These are phyloP conservation scores for Araneus ventricosus DNA, from an alignment of 1,140 invertebrate species.

Conservation along the genomic window DNA sequence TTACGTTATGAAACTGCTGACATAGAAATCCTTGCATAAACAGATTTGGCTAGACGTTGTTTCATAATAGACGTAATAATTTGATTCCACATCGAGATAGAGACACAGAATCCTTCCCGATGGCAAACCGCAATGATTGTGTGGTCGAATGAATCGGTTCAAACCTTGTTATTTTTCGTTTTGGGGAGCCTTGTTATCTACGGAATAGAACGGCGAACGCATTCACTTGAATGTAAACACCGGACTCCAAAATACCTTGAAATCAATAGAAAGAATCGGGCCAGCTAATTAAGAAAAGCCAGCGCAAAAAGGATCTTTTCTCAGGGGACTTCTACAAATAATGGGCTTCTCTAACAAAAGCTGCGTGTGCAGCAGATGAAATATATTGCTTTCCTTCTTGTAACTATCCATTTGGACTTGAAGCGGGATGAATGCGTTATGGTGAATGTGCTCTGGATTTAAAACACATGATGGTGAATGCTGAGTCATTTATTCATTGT, in stretches of 20 bases:
- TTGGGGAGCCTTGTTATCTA: background rate
- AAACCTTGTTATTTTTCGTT: constrained; percentile 29
- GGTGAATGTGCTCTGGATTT: constrained; percentile 57
- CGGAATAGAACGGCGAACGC: background rate
- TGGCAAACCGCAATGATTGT: background rate
- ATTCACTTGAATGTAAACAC: constrained; percentile 30
- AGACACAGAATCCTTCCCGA: background rate
- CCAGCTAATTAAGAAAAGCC: constrained; percentile 53
- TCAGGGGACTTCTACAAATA: constrained; percentile 52
- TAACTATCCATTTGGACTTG: constrained; percentile 50
- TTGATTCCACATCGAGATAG: constrained; percentile 2
- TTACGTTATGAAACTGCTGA: constrained; percentile 37
- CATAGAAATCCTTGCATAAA: constrained; percentile 46
- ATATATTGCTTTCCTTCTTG: constrained; percentile 56
- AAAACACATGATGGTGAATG: constrained; percentile 64
- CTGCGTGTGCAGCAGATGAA: constrained; percentile 33
- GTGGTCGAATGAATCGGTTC: background rate
- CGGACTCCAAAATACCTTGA: constrained; percentile 21
- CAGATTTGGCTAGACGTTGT: constrained; percentile 34
- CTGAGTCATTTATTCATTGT: constrained; percentile 71
- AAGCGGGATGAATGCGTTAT: constrained; percentile 53
- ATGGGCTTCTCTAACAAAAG: constrained; percentile 32
- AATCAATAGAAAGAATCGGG: constrained; percentile 48
- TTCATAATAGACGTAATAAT: constrained; percentile 28
- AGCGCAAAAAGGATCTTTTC: constrained; percentile 48